Base-by-base conservation (phyloP, 1,140 invertebrate genomes). In the Drosophila repleta region DNA sequence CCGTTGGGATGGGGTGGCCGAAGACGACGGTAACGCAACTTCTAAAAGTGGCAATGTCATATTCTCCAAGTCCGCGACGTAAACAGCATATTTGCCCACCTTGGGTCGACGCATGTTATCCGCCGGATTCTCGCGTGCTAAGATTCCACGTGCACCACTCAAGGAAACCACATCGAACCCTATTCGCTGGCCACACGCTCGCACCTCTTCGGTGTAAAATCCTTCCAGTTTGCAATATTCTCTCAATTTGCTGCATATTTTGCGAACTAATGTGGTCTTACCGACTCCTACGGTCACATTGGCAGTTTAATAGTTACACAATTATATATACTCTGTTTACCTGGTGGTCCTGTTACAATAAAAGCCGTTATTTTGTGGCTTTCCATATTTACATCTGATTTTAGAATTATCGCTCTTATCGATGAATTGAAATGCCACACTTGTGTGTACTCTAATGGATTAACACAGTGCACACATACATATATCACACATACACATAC, bases 191-290 rank as follows among this genome's bases (percentile, higher is more conserved):
- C 64, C 51, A 41, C 41, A 55, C 0, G 8, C 18, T 1, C 75
- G 63, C 3, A 87, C 68, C 35, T 88, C 83, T 11, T 78, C 83
- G 0, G 83, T 87, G 37, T 76, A 88, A 18, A 87, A 87, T n/a
- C 83, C 83, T 8, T 48, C 35, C 1, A 81, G 48, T 20, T 56
- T 35, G 26, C 8, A n/a, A 4, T 41, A n/a, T 0, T 45, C 53
- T 0, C 10, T 6, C 4, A 88, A 39, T n/a, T 66, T 70, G 8
- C 39, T n/a, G 20, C 51, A 68, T 35, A 87, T 56, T 10, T 74
- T 73, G 4, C 62, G 72, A 1, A 83, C 41, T 18, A 87, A 48
- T 0, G 83, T 88, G 6, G 83, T 88, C 21, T 87, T 87, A 0
- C 83, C 83, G 2, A 79, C 52, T 24, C 83, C 83, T 82, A 6